These are phyloP conservation scores for Columba guinea DNA, from an alignment of 2,797 vertebrate genomes.

Conservation along the genomic window DNA sequence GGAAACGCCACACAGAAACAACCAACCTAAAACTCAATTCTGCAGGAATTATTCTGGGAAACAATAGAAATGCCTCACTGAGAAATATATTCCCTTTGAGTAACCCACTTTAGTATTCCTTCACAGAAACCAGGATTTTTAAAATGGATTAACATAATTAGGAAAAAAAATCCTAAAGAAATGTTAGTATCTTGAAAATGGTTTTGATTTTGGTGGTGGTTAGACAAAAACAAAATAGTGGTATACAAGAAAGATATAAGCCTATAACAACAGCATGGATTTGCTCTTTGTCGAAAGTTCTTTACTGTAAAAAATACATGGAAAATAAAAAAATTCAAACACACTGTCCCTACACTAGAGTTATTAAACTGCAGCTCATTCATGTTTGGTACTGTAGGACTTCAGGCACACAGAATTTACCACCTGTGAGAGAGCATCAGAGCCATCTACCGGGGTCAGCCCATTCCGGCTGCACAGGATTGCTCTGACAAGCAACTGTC, in stretches of 20 bases:
- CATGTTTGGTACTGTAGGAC: neutral
- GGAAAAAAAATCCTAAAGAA: neutral
- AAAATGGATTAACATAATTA: neutral
- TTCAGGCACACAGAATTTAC: neutral
- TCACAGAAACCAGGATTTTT: neutral
- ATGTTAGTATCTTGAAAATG: neutral
- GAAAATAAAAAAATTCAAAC: neutral
- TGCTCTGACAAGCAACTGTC: neutral
- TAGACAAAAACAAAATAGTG: neutral
- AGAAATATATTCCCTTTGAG: neutral
- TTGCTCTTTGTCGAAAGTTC: neutral
- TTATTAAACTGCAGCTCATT: neutral
- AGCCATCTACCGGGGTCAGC: conserved; percentile 69
- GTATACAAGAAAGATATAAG: neutral
- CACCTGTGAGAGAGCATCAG: conserved; percentile 37
- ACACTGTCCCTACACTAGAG: neutral
- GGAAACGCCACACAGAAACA: neutral
- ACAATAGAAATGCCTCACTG: neutral
- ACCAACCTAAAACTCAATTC: neutral
- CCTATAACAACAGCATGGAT: neutral
- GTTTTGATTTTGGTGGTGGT: neutral
- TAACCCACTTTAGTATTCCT: neutral
- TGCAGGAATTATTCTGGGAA: neutral
- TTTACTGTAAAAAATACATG: neutral
- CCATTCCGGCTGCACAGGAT: neutral